Evolutionary conservation across 1,140 invertebrate genomes (phyloP).

Genomic region (Agraylea sexmaculata): DNA sequence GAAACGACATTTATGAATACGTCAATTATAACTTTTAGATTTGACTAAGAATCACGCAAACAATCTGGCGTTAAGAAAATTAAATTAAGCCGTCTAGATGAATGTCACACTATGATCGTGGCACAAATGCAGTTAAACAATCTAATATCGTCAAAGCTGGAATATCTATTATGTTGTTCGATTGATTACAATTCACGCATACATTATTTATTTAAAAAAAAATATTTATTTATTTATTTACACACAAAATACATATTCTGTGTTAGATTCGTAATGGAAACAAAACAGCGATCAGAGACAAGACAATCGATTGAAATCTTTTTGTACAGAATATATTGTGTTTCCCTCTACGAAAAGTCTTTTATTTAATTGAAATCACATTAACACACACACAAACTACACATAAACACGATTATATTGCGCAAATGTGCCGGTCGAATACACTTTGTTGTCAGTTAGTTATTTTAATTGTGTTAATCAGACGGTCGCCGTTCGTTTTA

Average conservation of each 20-base stretch:
- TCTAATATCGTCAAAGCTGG: neutral
- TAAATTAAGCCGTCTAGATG: slow-evolving; percentile 21
- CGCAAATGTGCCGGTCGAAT: no score
- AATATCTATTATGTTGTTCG: neutral
- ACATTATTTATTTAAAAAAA: slow-evolving; percentile 15
- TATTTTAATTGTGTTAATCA: no score
- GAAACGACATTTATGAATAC: no score
- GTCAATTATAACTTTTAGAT: no score
- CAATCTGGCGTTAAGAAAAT: slow-evolving; percentile 16
- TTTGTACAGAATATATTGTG: slow-evolving; percentile 19
- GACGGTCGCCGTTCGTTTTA: no score
- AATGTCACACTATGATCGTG: slow-evolving; percentile 18
- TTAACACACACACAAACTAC: neutral
- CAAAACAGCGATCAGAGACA: slow-evolving; percentile 32
- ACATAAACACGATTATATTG: no score
- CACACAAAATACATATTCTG: slow-evolving; percentile 3
- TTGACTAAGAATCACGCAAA: no score
- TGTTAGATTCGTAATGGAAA: slow-evolving; percentile 5
- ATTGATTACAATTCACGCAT: slow-evolving; percentile 8
- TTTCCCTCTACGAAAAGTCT: neutral
- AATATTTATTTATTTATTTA: slow-evolving; percentile 17
- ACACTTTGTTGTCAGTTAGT: no score
- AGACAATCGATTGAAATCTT: slow-evolving; percentile 31
- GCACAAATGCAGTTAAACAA: neutral
- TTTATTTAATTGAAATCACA: neutral